These are phyloP conservation scores for Stenodera caucasica DNA, from an alignment of 2,888 invertebrate species.

Conservation along the genomic window DNA sequence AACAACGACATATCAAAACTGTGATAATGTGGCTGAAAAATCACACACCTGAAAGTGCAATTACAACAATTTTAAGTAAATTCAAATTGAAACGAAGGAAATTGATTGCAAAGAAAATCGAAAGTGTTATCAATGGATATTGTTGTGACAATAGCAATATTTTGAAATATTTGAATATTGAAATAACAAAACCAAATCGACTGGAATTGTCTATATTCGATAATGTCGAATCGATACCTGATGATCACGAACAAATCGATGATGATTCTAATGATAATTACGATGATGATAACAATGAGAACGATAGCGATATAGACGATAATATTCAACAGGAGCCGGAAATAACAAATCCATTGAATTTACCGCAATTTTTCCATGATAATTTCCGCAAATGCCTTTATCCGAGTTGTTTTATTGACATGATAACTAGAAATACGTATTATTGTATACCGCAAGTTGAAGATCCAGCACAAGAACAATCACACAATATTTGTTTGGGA, in stretches of 20 bases:
- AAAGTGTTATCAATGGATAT: conserved; percentile 68
- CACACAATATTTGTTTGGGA: conserved; percentile 63
- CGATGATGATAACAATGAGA: conserved; percentile 32
- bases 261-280: conserved; percentile 13
- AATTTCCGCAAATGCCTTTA: conserved; percentile 64
- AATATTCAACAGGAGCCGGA: conserved; percentile 28
- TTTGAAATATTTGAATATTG: conserved; percentile 59
- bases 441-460: conserved; percentile 74
- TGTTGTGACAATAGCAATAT: conserved; percentile 62
- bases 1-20: conserved; percentile 70
- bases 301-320: conserved; percentile 26
- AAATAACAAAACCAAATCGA: conserved; percentile 8
- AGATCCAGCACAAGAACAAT: conserved; percentile 63
- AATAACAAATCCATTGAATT: conserved; percentile 33
- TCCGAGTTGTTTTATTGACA: conserved; percentile 70
- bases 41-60: conserved; percentile 70
- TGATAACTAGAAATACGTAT: conserved; percentile 65
- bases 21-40: conserved; percentile 76
- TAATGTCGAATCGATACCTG: conserved; percentile 18
- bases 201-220: conserved; percentile 14
- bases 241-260: conserved; percentile 31
- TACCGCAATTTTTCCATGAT: conserved; percentile 68
- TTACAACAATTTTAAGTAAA: conserved; percentile 66
- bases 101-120: conserved; percentile 61
- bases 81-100: conserved; percentile 62